A percentile compares a stretch with the other conserved stretches of the same genome.
Evolutionary conservation across 2,113 vertebrate genomes (phyloP).

Genomic region (Protomyctophum bolini): DNA sequence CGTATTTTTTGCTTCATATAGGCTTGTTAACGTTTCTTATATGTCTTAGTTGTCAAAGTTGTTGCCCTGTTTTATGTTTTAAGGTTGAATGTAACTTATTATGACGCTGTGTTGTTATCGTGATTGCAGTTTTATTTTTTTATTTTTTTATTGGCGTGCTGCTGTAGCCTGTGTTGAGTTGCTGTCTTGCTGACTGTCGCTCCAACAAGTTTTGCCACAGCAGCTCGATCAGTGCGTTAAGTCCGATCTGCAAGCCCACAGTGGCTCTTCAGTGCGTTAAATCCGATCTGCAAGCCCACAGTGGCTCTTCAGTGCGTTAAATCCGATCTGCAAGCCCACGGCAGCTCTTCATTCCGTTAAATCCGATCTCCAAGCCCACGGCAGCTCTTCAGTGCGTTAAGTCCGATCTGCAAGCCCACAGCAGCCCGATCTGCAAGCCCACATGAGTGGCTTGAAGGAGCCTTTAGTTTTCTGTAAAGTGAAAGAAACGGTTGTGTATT

Average conservation of each 20-base stretch:
- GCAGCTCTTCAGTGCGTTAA: conserved; percentile 1
- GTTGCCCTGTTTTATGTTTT: background rate
- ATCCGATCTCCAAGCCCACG: background rate
- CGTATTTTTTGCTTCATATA: background rate
- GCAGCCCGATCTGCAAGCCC: no score
- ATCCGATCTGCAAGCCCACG: background rate
- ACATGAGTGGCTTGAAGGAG: no score
- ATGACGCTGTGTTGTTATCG: no score
- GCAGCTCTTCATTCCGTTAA: background rate
- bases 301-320: background rate
- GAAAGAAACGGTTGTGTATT: no score
- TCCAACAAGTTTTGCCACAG: background rate
- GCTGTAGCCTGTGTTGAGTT: background rate
- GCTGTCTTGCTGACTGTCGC: background rate
- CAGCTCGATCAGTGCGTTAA: no score
- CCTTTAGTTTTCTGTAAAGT: no score
- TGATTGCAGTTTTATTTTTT: background rate
- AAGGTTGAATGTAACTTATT: no score
- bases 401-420: conserved; percentile 2
- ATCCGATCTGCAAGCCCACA: background rate
- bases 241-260: background rate
- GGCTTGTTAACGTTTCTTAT: background rate
- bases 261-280: background rate
- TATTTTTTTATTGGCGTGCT: no score
- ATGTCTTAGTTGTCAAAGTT: conserved; percentile 40